phyloP scores from a whole-genome alignment of 2,113 vertebrate genomes.

The Bagarius yarrelli region DNA sequence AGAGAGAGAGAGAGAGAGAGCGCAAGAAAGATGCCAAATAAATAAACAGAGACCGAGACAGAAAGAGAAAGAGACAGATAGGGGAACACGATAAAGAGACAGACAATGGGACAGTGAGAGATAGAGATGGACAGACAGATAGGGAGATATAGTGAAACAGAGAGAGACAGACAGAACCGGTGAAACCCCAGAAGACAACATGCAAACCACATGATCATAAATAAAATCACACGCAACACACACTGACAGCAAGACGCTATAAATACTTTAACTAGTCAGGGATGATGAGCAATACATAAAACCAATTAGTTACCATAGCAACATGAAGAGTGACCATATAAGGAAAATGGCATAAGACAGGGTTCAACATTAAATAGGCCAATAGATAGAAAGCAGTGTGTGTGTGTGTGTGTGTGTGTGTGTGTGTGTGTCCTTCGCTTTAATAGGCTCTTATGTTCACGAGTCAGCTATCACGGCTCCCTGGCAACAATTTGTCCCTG shows the following conservation, averaged over 20 bases:
- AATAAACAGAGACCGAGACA: not conserved
- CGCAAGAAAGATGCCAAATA: not conserved
- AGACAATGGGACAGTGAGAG: no score
- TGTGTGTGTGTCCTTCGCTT: conserved; percentile 41
- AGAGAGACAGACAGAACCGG: not conserved
- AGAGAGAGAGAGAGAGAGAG: not conserved
- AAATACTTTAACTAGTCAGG: not conserved
- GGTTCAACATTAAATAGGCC: not conserved
- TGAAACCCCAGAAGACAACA: not conserved
- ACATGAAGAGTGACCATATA: conserved; percentile 4
- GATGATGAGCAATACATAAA: not conserved
- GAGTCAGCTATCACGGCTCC: conserved; percentile 42
- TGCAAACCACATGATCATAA: not conserved
- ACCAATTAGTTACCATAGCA: conserved; percentile 9
- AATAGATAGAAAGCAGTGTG: not conserved
- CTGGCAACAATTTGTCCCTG: conserved; percentile 51
- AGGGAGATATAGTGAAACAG: no score
- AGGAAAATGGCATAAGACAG: not conserved
- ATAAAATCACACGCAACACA: not conserved
- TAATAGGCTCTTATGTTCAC: conserved; percentile 39
- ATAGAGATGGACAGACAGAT: no score
- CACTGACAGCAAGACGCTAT: not conserved
- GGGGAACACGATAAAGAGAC: not conserved
- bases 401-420: conserved; percentile 14
- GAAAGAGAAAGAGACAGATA: not conserved